phyloP scores from a whole-genome alignment of 2,113 vertebrate species.

The Penelope pileata region DNA sequence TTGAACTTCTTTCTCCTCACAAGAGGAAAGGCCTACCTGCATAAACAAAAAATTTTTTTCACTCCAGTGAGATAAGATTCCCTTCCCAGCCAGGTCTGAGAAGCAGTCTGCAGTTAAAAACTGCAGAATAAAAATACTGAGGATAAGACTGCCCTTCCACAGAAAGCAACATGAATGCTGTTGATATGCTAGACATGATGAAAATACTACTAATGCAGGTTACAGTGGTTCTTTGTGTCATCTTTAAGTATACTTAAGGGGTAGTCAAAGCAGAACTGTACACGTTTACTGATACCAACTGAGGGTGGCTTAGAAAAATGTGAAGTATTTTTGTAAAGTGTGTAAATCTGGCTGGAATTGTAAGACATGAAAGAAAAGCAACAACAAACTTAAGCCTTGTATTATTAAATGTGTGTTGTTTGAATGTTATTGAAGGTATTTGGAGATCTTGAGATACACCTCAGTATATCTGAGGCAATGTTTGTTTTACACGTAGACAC shows the following conservation, averaged over 20 bases:
- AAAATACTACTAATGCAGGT: neutral
- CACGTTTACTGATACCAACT: neutral
- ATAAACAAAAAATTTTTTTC: neutral
- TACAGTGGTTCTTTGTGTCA: neutral
- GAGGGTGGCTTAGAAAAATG: neutral
- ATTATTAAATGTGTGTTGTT: neutral
- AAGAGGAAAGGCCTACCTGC: neutral
- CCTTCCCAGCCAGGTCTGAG: neutral
- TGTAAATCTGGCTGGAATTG: neutral
- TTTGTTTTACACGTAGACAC: neutral
- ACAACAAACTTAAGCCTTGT: neutral
- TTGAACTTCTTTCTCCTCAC: fast-evolving
- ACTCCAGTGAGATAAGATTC: neutral
- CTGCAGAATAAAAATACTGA: neutral
- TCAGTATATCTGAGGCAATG: neutral
- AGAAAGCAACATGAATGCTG: neutral
- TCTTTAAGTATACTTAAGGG: neutral
- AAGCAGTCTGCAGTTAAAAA: neutral
- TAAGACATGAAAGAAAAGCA: neutral
- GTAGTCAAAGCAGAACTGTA: neutral
- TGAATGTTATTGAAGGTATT: neutral
- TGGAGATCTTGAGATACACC: neutral
- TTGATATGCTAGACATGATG: fast-evolving
- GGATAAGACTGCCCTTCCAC: neutral
- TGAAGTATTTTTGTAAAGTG: fast-evolving